Conservation (phyloP, 2,113 vertebrate species). For the Petroica traversi region DNA sequence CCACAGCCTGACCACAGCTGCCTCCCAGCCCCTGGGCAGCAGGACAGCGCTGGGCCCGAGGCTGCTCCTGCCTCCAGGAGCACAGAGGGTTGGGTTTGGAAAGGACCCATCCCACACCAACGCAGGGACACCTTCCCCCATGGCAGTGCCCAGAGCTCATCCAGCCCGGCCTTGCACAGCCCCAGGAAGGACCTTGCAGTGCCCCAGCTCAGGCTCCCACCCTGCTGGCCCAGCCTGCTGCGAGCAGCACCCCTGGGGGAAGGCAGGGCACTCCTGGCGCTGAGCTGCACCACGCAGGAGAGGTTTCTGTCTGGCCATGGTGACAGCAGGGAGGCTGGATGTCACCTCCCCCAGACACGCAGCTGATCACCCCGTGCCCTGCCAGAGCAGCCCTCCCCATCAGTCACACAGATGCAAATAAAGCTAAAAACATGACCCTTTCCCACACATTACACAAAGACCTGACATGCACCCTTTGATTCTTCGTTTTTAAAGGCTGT, state of each 20-base stretch:
- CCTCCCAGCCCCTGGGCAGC: accelerated
- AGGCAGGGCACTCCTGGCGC: background rate
- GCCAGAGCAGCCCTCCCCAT: background rate
- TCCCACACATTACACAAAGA: background rate
- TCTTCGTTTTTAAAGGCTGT: background rate
- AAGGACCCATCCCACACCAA: background rate
- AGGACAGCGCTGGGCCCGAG: background rate
- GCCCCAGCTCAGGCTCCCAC: accelerated
- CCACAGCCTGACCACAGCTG: accelerated
- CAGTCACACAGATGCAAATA: accelerated
- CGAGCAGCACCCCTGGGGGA: accelerated
- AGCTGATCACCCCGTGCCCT: background rate
- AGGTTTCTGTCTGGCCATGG: background rate
- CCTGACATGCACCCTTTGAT: too few relatives aligned
- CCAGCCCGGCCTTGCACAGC: background rate
- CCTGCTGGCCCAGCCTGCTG: background rate
- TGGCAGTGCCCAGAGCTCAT: background rate
- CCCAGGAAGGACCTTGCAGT: background rate
- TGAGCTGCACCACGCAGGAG: accelerated
- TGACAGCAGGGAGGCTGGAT: background rate
- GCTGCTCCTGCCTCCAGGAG: accelerated
- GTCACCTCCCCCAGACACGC: background rate
- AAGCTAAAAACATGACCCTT: background rate
- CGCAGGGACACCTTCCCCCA: background rate
- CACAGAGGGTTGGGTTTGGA: background rate